Conservation (phyloP, 2,113 vertebrate species). For the Catharus bicknelli region DNA sequence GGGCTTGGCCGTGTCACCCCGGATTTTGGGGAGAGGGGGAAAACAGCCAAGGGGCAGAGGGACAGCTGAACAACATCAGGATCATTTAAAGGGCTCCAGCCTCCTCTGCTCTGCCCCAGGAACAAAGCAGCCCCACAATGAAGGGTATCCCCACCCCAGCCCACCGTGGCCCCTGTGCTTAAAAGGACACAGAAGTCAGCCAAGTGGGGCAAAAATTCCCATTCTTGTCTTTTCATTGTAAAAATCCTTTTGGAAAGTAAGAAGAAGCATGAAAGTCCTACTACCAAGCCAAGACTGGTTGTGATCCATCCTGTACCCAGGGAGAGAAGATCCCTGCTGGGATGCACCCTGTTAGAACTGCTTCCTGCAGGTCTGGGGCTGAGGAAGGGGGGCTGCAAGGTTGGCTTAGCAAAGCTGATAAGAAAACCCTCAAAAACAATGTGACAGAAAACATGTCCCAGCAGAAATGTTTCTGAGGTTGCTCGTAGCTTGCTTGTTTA, state of each 20-base stretch:
- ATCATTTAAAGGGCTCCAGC: neutral
- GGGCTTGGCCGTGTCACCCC: neutral
- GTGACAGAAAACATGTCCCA: neutral
- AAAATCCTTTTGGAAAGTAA: neutral
- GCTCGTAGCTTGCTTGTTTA: neutral
- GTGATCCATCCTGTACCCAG: neutral
- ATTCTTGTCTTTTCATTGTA: fast-evolving
- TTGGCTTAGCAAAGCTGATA: neutral
- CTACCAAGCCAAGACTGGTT: neutral
- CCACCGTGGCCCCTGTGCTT: neutral
- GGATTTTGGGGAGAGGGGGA: neutral
- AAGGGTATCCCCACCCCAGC: neutral
- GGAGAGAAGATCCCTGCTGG: neutral
- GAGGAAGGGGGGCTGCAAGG: neutral
- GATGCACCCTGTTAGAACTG: neutral
- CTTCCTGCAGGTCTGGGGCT: neutral
- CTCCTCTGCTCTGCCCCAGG: neutral
- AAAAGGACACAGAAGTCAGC: neutral
- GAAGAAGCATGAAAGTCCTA: neutral
- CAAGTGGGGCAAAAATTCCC: neutral
- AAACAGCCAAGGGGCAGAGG: neutral
- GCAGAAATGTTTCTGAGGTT: neutral
- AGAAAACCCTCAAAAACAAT: neutral
- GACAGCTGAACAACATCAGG: neutral
- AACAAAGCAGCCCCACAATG: neutral